A percentile compares a stretch with the other conserved stretches of the same genome.
Conservation (phyloP, 1,140 invertebrate genomes). For the Neotoxoptera formosana region DNA sequence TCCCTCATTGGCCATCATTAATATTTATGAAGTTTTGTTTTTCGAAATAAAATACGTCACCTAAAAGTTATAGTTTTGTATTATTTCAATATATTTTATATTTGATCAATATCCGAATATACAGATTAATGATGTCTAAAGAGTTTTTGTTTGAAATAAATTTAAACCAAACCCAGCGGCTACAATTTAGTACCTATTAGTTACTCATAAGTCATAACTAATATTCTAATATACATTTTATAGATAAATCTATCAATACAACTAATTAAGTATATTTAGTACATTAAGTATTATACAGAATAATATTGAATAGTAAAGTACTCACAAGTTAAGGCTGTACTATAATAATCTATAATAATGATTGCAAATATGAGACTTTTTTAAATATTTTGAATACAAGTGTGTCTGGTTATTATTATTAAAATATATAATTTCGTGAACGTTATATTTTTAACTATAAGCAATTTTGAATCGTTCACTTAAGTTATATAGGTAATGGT, state of each 20-base stretch:
- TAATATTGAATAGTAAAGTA: too few species aligned
- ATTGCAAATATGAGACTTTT: too few species aligned
- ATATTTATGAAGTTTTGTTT: conserved; percentile 32
- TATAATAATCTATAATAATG: too few species aligned
- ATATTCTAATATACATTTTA: not conserved
- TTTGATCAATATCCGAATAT: not conserved
- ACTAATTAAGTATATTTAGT: too few species aligned
- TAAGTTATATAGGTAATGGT: too few species aligned
- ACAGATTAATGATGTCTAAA: not conserved
- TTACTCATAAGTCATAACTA: not conserved
- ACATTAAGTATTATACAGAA: too few species aligned
- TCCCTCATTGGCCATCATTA: not conserved
- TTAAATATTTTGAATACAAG: too few species aligned
- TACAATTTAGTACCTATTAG: not conserved
- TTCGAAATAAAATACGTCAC: not conserved
- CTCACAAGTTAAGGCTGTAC: too few species aligned
- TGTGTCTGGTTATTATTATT: too few species aligned
- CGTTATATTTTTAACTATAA: too few species aligned
- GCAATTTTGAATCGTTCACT: too few species aligned
- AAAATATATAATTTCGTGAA: too few species aligned
- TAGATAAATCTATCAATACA: not conserved
- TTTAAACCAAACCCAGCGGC: not conserved
- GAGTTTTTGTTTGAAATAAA: not conserved
- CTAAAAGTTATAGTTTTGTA: not conserved
- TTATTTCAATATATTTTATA: conserved; percentile 6